Percentiles rank a stretch among this genome's conserved stretches.
These are phyloP conservation scores for Harpalus rufipes DNA, from an alignment of 2,888 invertebrate genomes.

Conservation along the genomic window DNA sequence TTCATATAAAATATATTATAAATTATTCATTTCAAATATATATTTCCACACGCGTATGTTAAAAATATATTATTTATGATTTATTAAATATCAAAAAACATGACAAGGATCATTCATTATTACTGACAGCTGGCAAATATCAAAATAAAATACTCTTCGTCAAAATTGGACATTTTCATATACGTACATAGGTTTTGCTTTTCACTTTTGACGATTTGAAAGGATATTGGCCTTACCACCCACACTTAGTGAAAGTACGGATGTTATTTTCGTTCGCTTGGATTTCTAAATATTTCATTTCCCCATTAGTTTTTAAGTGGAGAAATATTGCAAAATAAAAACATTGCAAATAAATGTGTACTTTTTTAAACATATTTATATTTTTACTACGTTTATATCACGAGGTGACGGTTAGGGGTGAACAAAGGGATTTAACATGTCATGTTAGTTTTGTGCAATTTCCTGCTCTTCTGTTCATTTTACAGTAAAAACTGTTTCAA, in stretches of 20 bases:
- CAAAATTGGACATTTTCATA: constrained; percentile 5
- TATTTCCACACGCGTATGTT: no score
- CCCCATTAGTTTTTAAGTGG: neutral
- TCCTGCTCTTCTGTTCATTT: no score
- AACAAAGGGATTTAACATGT: no score
- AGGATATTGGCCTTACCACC: constrained; percentile 19
- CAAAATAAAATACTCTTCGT: neutral
- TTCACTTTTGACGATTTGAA: constrained; percentile 19
- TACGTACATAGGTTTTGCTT: constrained; percentile 9
- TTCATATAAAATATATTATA: no score
- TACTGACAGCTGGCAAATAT: constrained; percentile 9
- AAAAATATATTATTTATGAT: neutral
- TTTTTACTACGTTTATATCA: no score
- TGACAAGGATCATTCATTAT: neutral
- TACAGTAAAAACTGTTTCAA: no score
- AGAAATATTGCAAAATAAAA: neutral
- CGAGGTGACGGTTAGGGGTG: no score
- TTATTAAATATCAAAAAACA: constrained; percentile 4
- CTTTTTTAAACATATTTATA: no score
- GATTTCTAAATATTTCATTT: neutral
- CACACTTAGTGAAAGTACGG: neutral
- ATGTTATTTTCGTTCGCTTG: constrained; percentile 13
- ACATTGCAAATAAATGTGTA: neutral
- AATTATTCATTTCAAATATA: no score
- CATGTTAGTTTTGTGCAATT: no score